Evolutionary conservation across 2,797 vertebrate species (phyloP), one percentile per base, ranked within the genome.

Genomic region (Allobates femoralis): DNA sequence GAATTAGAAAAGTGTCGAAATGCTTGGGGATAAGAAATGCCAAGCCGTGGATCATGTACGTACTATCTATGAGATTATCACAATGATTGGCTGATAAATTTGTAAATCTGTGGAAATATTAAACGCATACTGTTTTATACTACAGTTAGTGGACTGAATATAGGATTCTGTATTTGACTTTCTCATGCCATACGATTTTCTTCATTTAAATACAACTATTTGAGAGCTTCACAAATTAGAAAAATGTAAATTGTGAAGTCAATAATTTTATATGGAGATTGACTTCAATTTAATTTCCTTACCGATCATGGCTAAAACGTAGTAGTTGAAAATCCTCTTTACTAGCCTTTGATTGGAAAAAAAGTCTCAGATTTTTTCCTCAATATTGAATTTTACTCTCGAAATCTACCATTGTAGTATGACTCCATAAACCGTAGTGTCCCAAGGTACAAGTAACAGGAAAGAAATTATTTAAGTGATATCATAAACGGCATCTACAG

Each of bases 71-170:
- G 55, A n/a, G 18, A 67, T 60, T 64, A 14, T 62, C 21, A 16
- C 51, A 81, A 30, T 73, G 64, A 80, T n/a, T 62, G 19, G 4
- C 10, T 58, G 23, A 34, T 26, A 50, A 79, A 71, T 60, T 66
- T 73, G 34, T 58, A 32, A 73, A 85, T 34, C 66, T 73, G 53
- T 30, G 18, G 84, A 80, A 41, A 81, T 55, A 80, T 81, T 60
- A 62, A 80, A 74, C 77, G n/a, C n/a, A n/a, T n/a, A n/a, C n/a
- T n/a, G n/a, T n/a, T n/a, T n/a, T n/a, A n/a, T 37, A 41, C 28
- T 67, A 7, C 6, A 19, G 32, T 32, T 6, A 34, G 12, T 32
- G 30, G 32, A 30, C 11, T 28, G 60, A n/a, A n/a, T 26, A 32
- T 66, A 19, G 26, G 26, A 28, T 26, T 15, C 60, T 32, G 0